These are phyloP conservation scores for Lamproptera curius DNA, from an alignment of 2,888 invertebrate species.

Conservation along the genomic window DNA sequence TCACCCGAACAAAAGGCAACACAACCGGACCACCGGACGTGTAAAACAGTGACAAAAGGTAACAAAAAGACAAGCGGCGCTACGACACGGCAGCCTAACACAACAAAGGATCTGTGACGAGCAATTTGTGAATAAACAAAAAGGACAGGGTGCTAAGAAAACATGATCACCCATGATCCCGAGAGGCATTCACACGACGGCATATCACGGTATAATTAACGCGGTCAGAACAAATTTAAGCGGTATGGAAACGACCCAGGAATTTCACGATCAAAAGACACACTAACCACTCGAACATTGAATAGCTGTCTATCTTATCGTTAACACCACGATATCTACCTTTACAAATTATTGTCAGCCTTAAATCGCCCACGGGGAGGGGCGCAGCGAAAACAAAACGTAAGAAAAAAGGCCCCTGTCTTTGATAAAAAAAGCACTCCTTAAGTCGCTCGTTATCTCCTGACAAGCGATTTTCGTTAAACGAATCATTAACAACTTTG, in stretches of 20 bases:
- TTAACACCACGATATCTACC: constrained; percentile 7
- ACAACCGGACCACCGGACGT: constrained; percentile 43
- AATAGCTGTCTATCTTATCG: constrained; percentile 17
- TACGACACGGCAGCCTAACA: constrained; percentile 63
- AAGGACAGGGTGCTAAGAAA: constrained; percentile 27
- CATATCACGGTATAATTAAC: constrained; percentile 65
- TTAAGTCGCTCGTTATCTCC: constrained; percentile 29
- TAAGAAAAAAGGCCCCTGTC: constrained; percentile 27
- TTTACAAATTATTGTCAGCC: constrained; percentile 2
- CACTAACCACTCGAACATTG: not conserved
- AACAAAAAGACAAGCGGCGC: constrained; percentile 34
- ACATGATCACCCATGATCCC: constrained; percentile 30
- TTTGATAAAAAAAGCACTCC: constrained; percentile 29
- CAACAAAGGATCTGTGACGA: constrained; percentile 44
- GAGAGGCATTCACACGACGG: constrained; percentile 53
- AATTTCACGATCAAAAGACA: constrained; percentile 34
- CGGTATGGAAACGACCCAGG: constrained; percentile 46
- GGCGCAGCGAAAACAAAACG: not conserved
- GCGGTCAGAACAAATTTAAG: constrained; percentile 48
- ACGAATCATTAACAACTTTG: constrained; percentile 29
- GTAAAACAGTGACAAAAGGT: constrained; percentile 44
- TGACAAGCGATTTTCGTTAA: constrained; percentile 31
- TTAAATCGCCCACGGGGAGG: constrained; percentile 3
- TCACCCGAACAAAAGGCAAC: constrained; percentile 9
- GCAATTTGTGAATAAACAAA: constrained; percentile 34